Base-by-base conservation (phyloP, 1,140 invertebrate genomes). In the Bombus vancouverensis region DNA sequence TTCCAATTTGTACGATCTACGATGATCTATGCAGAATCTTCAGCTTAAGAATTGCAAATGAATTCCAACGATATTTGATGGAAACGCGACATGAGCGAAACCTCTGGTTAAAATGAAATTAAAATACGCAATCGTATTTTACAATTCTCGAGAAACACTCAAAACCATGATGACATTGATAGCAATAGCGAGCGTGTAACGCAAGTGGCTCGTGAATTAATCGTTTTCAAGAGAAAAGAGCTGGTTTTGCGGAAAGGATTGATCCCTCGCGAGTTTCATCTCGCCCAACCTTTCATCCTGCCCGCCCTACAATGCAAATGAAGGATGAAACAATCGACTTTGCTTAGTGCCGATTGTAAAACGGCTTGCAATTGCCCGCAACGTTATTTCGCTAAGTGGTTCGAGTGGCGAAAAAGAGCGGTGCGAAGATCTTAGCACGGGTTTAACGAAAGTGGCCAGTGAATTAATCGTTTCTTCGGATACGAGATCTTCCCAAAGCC, bases 201-300 rank as follows among this genome's bases (percentile, higher is more conserved):
- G 75, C 8, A 8, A 77, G 75, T 78, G 75, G 37, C 28, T 42
- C 39, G 28, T 66, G 75, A 65, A 66, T 66, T 62, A 78, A 78
- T 78, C 75, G 75, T 65, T 44, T 12, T 8, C n/a, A 9, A 39
- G 57, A 78, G 65, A 28, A 78, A 65, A 65, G 75, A 65, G 59
- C 28, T 32, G 37, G 37, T 39, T 78, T 22, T 32, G n/a, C 8
- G 28, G 47, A 32, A 78, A 78, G 75, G 37, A 66, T 78, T 65
- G 75, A 62, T 78, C 57, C 57, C 42, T 66, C 9, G 13, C 75
- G 57, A n/a, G 37, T 47, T 47, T 47, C 18, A 44, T 47, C 18
- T 22, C 12, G 42, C 1, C 4, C 34, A 34, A 47, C 73, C 13
- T 39, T 66, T 42, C 28, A 42, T 78, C 59, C 22, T 44, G 34